phyloP scores from a whole-genome alignment of 1,140 invertebrate species.

The Megalonaias nervosa region DNA sequence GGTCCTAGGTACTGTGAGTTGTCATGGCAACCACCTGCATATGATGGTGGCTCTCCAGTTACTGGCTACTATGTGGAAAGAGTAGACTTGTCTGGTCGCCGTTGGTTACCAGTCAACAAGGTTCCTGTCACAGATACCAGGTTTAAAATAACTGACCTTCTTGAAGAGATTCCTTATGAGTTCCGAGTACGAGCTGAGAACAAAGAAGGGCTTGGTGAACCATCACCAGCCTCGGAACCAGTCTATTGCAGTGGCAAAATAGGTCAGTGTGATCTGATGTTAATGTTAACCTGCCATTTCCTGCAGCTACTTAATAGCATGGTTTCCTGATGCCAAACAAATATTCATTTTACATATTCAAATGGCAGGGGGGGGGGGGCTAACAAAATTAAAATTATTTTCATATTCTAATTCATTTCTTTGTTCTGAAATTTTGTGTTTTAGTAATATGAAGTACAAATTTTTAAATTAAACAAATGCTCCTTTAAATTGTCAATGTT shows the following conservation, averaged over 20 bases:
- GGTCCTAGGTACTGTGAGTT: slow-evolving; percentile 95
- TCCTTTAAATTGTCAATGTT: no score
- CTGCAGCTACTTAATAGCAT: no score
- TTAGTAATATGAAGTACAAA: no score
- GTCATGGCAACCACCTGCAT: slow-evolving; percentile 96
- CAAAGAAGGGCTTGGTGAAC: slow-evolving; percentile 94
- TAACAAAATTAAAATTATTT: no score
- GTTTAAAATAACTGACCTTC: slow-evolving; percentile 85
- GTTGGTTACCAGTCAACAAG: slow-evolving; percentile 95
- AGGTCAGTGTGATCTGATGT: slow-evolving; percentile 39
- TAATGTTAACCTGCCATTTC: neutral
- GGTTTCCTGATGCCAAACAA: no score
- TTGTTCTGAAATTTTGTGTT: no score
- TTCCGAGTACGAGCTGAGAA: slow-evolving; percentile 98
- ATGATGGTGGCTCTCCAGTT: slow-evolving; percentile 97
- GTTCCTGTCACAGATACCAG: slow-evolving; percentile 86
- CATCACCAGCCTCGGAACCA: slow-evolving; percentile 74
- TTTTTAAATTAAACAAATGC: no score
- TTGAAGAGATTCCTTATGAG: slow-evolving; percentile 91
- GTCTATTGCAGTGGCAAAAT: slow-evolving; percentile 88
- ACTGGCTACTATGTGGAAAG: slow-evolving; percentile 82
- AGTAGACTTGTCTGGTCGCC: slow-evolving; percentile 61
- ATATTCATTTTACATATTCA: no score
- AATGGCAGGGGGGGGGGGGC: no score
- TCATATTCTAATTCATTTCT: no score